phyloP scores from a whole-genome alignment of 2,888 invertebrate species.

The Sepioteuthis lessoniana region DNA sequence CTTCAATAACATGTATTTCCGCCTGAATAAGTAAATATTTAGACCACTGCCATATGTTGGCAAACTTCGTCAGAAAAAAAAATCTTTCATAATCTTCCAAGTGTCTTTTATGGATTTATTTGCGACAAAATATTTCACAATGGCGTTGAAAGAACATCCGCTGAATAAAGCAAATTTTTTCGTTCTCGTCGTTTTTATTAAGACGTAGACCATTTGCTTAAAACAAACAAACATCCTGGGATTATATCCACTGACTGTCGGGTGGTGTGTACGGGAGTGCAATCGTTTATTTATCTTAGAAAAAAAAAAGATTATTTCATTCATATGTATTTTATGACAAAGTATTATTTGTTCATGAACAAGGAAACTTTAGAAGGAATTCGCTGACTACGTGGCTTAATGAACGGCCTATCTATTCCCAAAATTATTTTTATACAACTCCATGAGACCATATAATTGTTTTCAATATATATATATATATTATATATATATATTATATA shows the following conservation, averaged over 20 bases:
- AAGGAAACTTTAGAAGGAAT: background rate
- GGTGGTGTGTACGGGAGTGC: background rate
- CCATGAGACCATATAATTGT: too few relatives aligned
- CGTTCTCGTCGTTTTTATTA: background rate
- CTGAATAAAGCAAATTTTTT: background rate
- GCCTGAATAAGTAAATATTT: background rate
- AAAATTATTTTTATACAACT: too few relatives aligned
- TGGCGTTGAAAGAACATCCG: slow-evolving; percentile 12
- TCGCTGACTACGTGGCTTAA: background rate
- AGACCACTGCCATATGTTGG: background rate
- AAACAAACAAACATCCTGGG: background rate
- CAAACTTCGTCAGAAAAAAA: background rate
- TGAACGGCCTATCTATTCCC: background rate
- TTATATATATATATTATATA: background rate
- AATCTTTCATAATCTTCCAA: background rate
- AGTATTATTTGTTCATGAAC: background rate
- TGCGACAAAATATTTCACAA: background rate
- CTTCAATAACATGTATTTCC: background rate
- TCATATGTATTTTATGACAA: too few relatives aligned
- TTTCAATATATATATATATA: background rate
- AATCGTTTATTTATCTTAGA: too few relatives aligned
- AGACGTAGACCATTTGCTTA: background rate
- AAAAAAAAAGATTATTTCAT: too few relatives aligned
- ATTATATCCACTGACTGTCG: background rate
- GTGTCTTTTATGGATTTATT: background rate